phyloP scores from a whole-genome alignment of 2,888 invertebrate species.

The Chesias legatella region DNA sequence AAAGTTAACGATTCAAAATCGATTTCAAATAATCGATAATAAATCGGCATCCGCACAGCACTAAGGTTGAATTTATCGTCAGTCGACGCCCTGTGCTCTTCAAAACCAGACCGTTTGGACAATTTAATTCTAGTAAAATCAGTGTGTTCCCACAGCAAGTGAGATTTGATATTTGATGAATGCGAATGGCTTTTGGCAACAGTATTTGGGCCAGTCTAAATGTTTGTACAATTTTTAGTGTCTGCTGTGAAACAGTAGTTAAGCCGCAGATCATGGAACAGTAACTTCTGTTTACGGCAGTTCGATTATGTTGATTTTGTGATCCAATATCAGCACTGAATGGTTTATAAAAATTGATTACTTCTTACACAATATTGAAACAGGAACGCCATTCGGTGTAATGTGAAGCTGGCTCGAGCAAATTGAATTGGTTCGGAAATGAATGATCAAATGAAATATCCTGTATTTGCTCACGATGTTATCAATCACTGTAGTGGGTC shows the following conservation, averaged over 20 bases:
- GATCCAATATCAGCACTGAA: conserved; percentile 8
- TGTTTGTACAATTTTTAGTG: conserved; percentile 29
- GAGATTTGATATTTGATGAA: conserved; percentile 33
- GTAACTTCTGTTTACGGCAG: conserved; percentile 6
- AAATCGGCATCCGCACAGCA: conserved; percentile 31
- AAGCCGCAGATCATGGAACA: conserved; percentile 7
- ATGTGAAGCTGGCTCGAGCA: conserved; percentile 8
- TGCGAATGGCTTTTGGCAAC: conserved; percentile 32
- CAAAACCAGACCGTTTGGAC: conserved; percentile 11
- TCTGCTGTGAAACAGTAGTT: conserved; percentile 21
- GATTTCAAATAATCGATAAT: conserved; percentile 37
- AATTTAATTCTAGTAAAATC: conserved; percentile 15
- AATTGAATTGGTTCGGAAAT: conserved; percentile 9
- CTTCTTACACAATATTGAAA: conserved; percentile 10
- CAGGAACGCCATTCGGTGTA: conserved; percentile 2
- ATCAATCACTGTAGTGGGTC: conserved; percentile 3
- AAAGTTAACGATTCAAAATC: conserved; percentile 24
- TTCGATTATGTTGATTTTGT: conserved; percentile 16
- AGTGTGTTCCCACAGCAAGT: conserved; percentile 14
- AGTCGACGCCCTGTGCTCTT: conserved; percentile 38
- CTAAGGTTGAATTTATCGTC: conserved; percentile 52
- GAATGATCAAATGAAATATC: conserved; percentile 9
- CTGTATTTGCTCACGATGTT: conserved; percentile 4
- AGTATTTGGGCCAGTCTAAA: conserved; percentile 31
- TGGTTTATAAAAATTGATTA: conserved; percentile 9